Base-by-base conservation (phyloP, 2,888 invertebrate genomes). In the Syrphus vitripennis region DNA sequence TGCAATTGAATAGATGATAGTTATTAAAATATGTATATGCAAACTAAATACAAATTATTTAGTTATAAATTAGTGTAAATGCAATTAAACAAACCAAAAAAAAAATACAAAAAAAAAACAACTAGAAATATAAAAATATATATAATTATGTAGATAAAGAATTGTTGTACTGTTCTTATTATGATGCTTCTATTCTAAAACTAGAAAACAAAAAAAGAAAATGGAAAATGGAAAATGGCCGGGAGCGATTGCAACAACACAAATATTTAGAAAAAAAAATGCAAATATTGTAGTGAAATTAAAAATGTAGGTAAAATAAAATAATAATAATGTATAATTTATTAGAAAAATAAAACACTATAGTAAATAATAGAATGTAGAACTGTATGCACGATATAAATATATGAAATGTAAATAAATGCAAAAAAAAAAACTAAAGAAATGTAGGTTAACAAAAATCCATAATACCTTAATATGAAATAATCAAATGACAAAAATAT, bases 11-110 rank as follows among this genome's bases (percentile, higher is more conserved):
- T 34, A 45, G 63, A 19, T 10, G 16, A 57, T 57, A 71, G 24
- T 31, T 12, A 21, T 37, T 16, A 65, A 59, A 4, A 53, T 91
- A 65, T 92, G 90, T 71, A 74, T 75, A 74, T 57, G 57, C 48
- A 80, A 67, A 70, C 26, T 40, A 26, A 72, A 77, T 57, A 63
- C 16, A 65, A 24, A 14, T 4, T 45, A 42, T 31, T 57, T 71
- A 72, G 61, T 72, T 48, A 83, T 70, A 78, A 71, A 57, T 42
- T 79, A 75, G 74, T 69, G 48, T 61, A 72, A 79, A 57, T 48
- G 71, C 67, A 69, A 78, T 59, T 69, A 48, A 74, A 14, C 70
- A 72, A 65, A 29, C n/a, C n/a, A 42, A 24, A 26, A 40, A 45
- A 57, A 57, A 12, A 42, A 6, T 45, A 55, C 12, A 29, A 72